Evolutionary conservation across 2,888 invertebrate genomes (phyloP), one percentile per base, ranked within the genome.

Genomic region (Tetranychus truncatus): DNA sequence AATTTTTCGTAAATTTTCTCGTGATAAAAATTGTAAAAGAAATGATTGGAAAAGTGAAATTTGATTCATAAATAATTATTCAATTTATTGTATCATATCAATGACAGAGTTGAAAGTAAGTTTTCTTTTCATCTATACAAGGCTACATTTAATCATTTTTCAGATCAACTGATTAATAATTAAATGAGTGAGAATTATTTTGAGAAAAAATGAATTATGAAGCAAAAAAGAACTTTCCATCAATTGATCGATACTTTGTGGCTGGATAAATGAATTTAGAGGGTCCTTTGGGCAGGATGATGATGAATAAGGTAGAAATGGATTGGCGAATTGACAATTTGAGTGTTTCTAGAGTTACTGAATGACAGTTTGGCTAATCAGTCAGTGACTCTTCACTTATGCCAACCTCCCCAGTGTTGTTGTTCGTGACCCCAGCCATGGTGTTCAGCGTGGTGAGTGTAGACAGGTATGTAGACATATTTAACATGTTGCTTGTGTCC

Each of bases 361-460:
- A 34, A 34, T 34, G 34, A 34, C 34, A 34, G 34, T 34, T 34
- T 3, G 34, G 34, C 34, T 34, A 34, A 34, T 34, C 34, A 34
- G 34, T 34, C 34, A 34, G 34, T 34, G 34, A 34, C 34, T 4
- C 3, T 34, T 34, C 34, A 34, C 34, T 55, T 15, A 15, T 55
- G 55, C 55, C 55, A 55, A 55, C 55, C 55, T 15, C 55, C 55
- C 55, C 55, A 24, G 21, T 69, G 69, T 24, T 69, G 69, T 69
- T 69, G 69, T 6, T 69, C 21, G 21, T 69, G 69, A 1, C 69
- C 69, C 69, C 69, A 69, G 20, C 69, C 69, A 6, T 69, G 69
- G 34, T 69, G 69, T 21, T 69, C 69, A 34, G 34, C 34, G 1
- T 69, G 69, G 21, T 20, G 69, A 69, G 20, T 24, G 69, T 69